Evolutionary conservation across 2,888 invertebrate genomes (phyloP), one percentile per base, ranked within the genome.

Genomic region (Macropis europaea): DNA sequence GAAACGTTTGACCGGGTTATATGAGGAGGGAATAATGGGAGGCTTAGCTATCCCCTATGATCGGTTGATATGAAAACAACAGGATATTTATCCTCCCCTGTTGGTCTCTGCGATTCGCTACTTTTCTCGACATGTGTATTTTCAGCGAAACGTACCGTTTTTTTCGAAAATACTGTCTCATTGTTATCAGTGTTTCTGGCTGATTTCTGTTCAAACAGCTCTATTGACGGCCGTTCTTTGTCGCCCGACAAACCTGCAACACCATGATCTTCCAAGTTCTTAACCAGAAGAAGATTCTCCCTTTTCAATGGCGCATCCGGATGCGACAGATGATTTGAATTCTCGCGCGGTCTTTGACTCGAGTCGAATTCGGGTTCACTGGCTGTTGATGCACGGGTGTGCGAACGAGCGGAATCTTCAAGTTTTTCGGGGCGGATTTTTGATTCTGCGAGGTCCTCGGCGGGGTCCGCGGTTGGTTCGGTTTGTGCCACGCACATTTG

Each of bases 1-100:
- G n/a, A n/a, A n/a, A n/a, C n/a, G n/a, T n/a, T n/a, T n/a, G n/a
- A n/a, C n/a, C n/a, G n/a, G n/a, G n/a, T n/a, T n/a, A n/a, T n/a
- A n/a, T n/a, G n/a, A n/a, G n/a, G n/a, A n/a, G n/a, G n/a, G n/a
- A n/a, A n/a, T n/a, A n/a, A n/a, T n/a, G n/a, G n/a, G n/a, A n/a
- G 13, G 2, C 6, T 13, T 19, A 7, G 5, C 22, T n/a, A 22
- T 4, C 7, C 11, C 3, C 28, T 26, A 3, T 2, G 7, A 7
- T 50, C 15, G 6, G 13, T 13, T 0, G 45, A 6, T 70, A 70
- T 45, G 17, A 26, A 43, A 11, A 70, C 11, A 6, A 70, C 15
- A 13, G 56, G 50, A 45, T 63, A 57, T 17, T 57, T 30, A 2
- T 1, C 0, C 9, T 17, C n/a, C 0, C 5, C 5, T 0, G 15